Conservation (phyloP, 2,888 invertebrate genomes). For the Machimus rusticus region DNA sequence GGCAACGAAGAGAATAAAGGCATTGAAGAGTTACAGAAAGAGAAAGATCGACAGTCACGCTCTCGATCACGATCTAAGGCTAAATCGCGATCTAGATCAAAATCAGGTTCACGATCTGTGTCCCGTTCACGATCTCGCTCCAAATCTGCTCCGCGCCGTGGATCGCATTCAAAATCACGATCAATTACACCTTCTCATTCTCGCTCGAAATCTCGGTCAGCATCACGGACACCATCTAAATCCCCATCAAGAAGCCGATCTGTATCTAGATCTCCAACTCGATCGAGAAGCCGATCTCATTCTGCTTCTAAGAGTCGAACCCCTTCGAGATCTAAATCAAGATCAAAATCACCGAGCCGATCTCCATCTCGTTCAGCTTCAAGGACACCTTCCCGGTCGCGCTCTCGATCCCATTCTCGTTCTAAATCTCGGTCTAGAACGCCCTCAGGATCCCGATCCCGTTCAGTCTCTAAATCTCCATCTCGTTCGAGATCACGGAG, state of each 20-base stretch:
- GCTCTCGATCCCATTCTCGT: slow-evolving; percentile 54
- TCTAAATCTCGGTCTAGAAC: slow-evolving; percentile 55
- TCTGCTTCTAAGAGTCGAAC: slow-evolving; percentile 49
- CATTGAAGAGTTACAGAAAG: slow-evolving; percentile 53
- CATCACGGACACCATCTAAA: slow-evolving; percentile 54
- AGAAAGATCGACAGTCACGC: slow-evolving; percentile 51
- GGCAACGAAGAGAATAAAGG: slow-evolving; percentile 28
- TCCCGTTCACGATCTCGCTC: slow-evolving; percentile 50
- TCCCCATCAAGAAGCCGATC: slow-evolving; percentile 57
- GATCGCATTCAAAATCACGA: slow-evolving; percentile 57
- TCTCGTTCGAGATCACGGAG: slow-evolving; percentile 57
- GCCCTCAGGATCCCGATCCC: slow-evolving; percentile 49
- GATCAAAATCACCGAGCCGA: slow-evolving; percentile 52
- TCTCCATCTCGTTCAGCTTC: slow-evolving; percentile 52
- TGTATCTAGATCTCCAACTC: slow-evolving; percentile 55
- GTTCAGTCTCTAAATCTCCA: slow-evolving; percentile 56
- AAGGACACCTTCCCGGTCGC: slow-evolving; percentile 50
- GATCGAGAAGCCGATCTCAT: slow-evolving; percentile 51
- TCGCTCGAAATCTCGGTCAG: slow-evolving; percentile 58
- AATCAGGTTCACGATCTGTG: slow-evolving; percentile 53
- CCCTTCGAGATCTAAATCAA: slow-evolving; percentile 58
- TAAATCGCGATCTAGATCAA: slow-evolving; percentile 53
- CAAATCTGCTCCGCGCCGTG: not conserved
- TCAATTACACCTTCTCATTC: slow-evolving; percentile 49
- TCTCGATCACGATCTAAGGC: slow-evolving; percentile 50